Conservation (phyloP, 2,888 invertebrate genomes). For the Oasisia sp. region DNA sequence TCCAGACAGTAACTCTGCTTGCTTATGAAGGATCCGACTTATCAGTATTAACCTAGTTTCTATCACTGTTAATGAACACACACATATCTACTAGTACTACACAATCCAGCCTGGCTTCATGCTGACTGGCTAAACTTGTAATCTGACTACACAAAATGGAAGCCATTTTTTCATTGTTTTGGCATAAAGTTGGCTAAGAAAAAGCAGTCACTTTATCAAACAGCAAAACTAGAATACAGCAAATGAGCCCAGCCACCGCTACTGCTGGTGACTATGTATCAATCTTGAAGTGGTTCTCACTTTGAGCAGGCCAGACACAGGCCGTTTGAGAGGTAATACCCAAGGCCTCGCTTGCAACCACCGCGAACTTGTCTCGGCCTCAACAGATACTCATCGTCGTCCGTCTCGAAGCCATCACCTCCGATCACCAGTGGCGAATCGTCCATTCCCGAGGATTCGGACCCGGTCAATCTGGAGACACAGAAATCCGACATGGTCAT, state of each 20-base stretch:
- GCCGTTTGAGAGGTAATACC: conserved; percentile 52
- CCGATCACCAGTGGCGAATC: conserved; percentile 63
- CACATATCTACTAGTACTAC: not conserved
- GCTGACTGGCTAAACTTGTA: no score
- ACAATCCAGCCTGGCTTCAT: not conserved
- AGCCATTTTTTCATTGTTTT: no score
- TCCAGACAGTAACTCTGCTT: not conserved
- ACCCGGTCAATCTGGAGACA: conserved; percentile 30
- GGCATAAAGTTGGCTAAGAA: no score
- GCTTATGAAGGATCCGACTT: not conserved
- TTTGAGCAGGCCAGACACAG: conserved; percentile 54
- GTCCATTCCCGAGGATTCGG: conserved; percentile 51
- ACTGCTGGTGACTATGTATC: not conserved
- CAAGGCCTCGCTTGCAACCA: conserved; percentile 47
- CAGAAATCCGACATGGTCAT: not conserved
- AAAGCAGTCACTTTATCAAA: no score
- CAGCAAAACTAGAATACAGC: no score
- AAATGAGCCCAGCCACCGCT: not conserved
- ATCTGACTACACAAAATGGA: no score
- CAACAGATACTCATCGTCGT: conserved; percentile 67
- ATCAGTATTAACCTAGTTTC: not conserved
- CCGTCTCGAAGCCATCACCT: conserved; percentile 66
- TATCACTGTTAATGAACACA: not conserved
- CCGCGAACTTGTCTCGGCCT: conserved; percentile 57
- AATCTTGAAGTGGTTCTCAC: conserved; percentile 40